Percentiles rank a stretch among this genome's conserved stretches.
Conservation (phyloP, 1,140 invertebrate species). For the Drosophila dunni region DNA sequence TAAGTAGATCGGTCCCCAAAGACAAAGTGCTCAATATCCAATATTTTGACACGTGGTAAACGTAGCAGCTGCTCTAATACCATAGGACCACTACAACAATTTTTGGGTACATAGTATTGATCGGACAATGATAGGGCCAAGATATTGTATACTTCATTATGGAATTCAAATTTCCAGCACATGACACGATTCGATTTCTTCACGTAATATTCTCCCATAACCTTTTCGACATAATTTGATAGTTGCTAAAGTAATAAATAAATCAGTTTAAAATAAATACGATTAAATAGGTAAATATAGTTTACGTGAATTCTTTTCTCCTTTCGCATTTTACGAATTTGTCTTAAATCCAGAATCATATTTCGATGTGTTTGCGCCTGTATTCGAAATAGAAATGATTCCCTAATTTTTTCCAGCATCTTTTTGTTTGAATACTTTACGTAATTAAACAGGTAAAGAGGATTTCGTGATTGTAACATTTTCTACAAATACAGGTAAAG, state of each 20-base stretch:
- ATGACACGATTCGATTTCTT: slow-evolving; percentile 73
- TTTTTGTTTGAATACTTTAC: slow-evolving; percentile 64
- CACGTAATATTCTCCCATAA: slow-evolving; percentile 76
- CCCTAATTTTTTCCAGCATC: slow-evolving; percentile 45
- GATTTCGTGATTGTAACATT: slow-evolving; percentile 76
- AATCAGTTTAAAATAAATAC: background rate
- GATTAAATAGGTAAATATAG: background rate
- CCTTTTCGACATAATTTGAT: slow-evolving; percentile 59
- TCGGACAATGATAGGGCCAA: slow-evolving; percentile 67
- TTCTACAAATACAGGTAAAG: slow-evolving; percentile 39
- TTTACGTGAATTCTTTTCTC: slow-evolving; percentile 32
- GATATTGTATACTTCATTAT: slow-evolving; percentile 77
- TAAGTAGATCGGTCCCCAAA: slow-evolving; percentile 76
- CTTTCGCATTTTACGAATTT: slow-evolving; percentile 53
- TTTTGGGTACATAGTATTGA: slow-evolving; percentile 46
- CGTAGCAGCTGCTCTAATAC: slow-evolving; percentile 40
- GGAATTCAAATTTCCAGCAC: slow-evolving; percentile 81
- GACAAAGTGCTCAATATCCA: slow-evolving; percentile 53
- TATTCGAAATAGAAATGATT: slow-evolving; percentile 61
- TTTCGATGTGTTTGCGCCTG: slow-evolving; percentile 77
- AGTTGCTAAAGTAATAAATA: slow-evolving; percentile 11
- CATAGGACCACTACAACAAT: background rate
- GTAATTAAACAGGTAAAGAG: slow-evolving; percentile 60
- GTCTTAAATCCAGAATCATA: slow-evolving; percentile 59
- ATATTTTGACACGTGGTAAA: slow-evolving; percentile 56